Evolutionary conservation across 2,797 vertebrate species (phyloP), one percentile per base, ranked within the genome.

Genomic region (Anisognathus igniventris): DNA sequence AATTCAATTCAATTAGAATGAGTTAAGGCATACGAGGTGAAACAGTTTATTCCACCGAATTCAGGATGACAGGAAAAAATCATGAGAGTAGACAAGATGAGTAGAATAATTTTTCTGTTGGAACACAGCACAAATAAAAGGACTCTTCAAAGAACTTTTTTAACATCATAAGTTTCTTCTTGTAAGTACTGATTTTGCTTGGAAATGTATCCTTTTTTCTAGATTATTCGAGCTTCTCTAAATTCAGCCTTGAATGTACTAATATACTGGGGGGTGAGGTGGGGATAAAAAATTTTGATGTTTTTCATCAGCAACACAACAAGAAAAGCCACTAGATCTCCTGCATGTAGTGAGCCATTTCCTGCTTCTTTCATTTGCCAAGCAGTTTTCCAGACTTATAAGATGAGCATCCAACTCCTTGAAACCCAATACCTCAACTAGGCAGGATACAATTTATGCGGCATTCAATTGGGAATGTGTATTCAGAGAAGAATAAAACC

Each of bases 41-140:
- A 93, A 87, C 9, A 76, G 83, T 94, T 94, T 95, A 92, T 80
- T 91, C 67, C 61, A 54, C 67, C 89, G 94, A 93, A 97, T 94
- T 88, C 77, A 79, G 44, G 61, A 92, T 91, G 84, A 87, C 74
- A 86, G 48, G 44, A 91, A 94, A 95, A 80, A 94, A 83, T 75
- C 80, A 80, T 31, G 42, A 93, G 58, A 51, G 81, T 14, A 92
- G 72, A 89, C 72, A 92, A 88, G 83, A 85, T 48, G 37, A 95
- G 84, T 51, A 80, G 68, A 92, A 89, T 83, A 0, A 47, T 92
- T 95, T 95, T 94, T 95, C 80, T 94, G 61, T 44, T 74, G 39
- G 47, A 95, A 54, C 42, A 88, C 24, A 57, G 53, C 54, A 66
- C 7, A 86, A 40, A 77, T 74, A 16, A 90, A 95, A 75, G 14